Evolutionary conservation across 2,113 vertebrate genomes (phyloP), one percentile per base, ranked within the genome.

Genomic region (Pseudorectes ferrugineus): DNA sequence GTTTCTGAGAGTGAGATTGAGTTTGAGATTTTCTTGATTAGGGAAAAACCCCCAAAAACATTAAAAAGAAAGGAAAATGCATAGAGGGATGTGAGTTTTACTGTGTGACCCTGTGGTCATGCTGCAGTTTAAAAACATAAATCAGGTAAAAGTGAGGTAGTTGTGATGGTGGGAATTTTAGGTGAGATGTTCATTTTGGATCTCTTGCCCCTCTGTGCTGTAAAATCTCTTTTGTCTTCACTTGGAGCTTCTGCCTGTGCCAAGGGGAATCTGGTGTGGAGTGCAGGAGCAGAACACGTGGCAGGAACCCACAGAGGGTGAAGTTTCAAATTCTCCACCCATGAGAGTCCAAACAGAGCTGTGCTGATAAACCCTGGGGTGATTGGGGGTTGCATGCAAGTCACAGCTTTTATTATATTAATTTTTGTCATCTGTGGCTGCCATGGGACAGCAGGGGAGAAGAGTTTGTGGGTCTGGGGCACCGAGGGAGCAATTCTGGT

Each of bases 261-360:
- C 49, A 29, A 68, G 29, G 45, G 63, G 68, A n/a, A 29, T 93
- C 68, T 59, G 49, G 63, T 31, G 54, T 33, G 68, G 42, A 46
- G 45, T 29, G 42, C 13, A 65, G 58, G 59, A 63, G 63, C 42
- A 55, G 49, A 87, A 31, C 21, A 24, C 0, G 2, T 22, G 55
- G 63, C 51, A 88, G 61, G 46, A 61, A 28, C 33, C 46, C 0
- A 0, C 36, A 16, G 66, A 57, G 45, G 65, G 68, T 29, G 65
- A 65, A 73, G 70, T 12, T 31, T 16, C 20, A 33, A 40, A 49
- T 35, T 58, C 42, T n/a, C 35, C 10, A 1, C 8, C 15, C 46
- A 6, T 2, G 31, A 7, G 49, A 43, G 74, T 21, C 61, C 22
- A 0, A 31, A 0, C 2, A 25, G 51, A 62, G 46, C 46, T 63